phyloP scores from a whole-genome alignment of 1,140 invertebrate genomes.

The Drosophila auraria region DNA sequence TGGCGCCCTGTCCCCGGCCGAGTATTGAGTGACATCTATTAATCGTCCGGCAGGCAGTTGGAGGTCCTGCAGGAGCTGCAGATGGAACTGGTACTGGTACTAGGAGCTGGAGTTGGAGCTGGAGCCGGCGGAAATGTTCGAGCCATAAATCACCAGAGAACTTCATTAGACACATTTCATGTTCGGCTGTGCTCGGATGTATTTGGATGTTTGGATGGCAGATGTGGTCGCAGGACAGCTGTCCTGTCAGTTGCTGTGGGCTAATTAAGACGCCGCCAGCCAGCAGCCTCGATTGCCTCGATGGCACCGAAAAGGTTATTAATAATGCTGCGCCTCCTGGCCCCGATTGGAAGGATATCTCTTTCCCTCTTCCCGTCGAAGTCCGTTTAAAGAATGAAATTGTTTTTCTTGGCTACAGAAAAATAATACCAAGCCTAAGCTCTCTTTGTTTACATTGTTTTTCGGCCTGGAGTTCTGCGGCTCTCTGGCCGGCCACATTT shows the following conservation, averaged over 20 bases:
- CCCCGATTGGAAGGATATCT: not conserved
- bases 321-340: slow-evolving; percentile 47
- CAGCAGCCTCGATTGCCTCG: slow-evolving; percentile 37
- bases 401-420: slow-evolving; percentile 27
- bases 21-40: slow-evolving; percentile 76
- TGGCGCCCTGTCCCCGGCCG: slow-evolving; percentile 50
- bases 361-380: not conserved
- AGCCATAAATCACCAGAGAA: slow-evolving; percentile 69
- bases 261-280: slow-evolving; percentile 62
- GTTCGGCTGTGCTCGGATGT: slow-evolving; percentile 33
- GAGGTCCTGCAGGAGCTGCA: slow-evolving; percentile 24
- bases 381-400: slow-evolving; percentile 46
- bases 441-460: slow-evolving; percentile 46
- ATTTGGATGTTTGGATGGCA: slow-evolving; percentile 19
- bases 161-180: slow-evolving; percentile 77
- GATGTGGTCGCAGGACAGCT: slow-evolving; percentile 58
- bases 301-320: slow-evolving; percentile 55
- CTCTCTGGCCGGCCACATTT: slow-evolving; percentile 56
- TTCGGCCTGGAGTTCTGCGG: slow-evolving; percentile 20
- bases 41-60: slow-evolving; percentile 51
- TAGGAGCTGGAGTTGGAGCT: slow-evolving; percentile 17
- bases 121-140: slow-evolving; percentile 55
- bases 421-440: slow-evolving; percentile 34
- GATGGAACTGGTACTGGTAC: not conserved
- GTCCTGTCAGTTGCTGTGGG: slow-evolving; percentile 45